Evolutionary conservation across 2,888 invertebrate genomes (phyloP), one percentile per base, ranked within the genome.

Genomic region (Drosophila anomalipes): DNA sequence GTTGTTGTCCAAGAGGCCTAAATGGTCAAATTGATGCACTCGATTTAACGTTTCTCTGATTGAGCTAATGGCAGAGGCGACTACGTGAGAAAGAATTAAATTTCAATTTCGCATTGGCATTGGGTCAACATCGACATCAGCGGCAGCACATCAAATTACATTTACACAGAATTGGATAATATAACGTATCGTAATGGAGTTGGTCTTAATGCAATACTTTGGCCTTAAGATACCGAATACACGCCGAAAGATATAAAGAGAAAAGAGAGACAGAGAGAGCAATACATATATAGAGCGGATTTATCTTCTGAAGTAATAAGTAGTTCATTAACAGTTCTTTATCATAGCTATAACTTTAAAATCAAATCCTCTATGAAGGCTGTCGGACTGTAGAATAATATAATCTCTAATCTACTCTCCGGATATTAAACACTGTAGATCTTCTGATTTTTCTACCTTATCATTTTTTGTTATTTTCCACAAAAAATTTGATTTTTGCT

Each of bases 41-140:
- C 91, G 91, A 91, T 87, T 90, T 83, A 89, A 89, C 84, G 83
- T 89, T 81, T 71, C 81, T 87, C 77, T 89, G 90, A 90, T 91
- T 86, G 91, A 84, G 81, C 90, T 89, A 90, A 90, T 90, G 90
- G 86, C 90, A 28, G 58, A 77, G 85, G 78, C 82, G 90, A 91
- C 89, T 91, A 92, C 92, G 93, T 91, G 92, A 92, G 92, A 92
- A 92, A 91, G 91, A 92, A 92, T 91, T 91, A 89, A 91, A 91
- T 92, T 92, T 92, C 90, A 90, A 91, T 89, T 91, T 92, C 86
- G 90, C 87, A 91, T 86, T 91, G 86, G 71, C 77, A 85, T 85
- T 88, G 85, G 89, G 89, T 82, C 87, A 88, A 74, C 69, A 72
- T 47, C 65, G 70, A 70, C 70, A 65, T 58, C 67, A 51, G 49